Evolutionary conservation across 2,113 vertebrate genomes (phyloP).

Genomic region (Vanacampus margaritifer): DNA sequence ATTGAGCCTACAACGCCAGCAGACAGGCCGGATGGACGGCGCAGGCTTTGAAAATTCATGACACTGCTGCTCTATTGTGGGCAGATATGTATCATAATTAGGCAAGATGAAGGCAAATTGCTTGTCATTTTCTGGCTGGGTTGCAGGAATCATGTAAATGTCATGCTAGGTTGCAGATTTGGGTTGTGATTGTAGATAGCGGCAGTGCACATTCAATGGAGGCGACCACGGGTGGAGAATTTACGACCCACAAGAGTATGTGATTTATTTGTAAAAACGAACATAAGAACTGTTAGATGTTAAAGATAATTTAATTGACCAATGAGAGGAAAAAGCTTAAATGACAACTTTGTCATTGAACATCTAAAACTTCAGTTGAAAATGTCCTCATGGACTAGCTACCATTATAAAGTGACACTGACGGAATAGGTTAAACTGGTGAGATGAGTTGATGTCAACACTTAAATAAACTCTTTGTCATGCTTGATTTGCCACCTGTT

Average conservation of each 20-base stretch:
- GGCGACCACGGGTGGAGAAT: neutral
- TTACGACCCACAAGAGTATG: neutral
- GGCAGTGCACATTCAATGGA: neutral
- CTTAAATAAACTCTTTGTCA: constrained; percentile 57
- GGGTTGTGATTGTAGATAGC: neutral
- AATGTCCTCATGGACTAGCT: neutral
- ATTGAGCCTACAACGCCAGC: constrained; percentile 31
- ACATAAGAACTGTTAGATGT: neutral
- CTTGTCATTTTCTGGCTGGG: constrained; percentile 62
- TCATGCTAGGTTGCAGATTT: constrained; percentile 36
- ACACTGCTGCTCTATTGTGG: constrained; percentile 51
- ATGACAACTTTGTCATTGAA: neutral
- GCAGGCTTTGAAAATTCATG: constrained; percentile 44
- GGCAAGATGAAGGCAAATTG: constrained; percentile 62
- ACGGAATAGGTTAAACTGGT: neutral
- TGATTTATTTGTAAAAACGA: neutral
- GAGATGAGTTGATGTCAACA: constrained; percentile 40
- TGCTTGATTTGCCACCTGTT: constrained; percentile 43
- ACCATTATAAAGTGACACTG: neutral
- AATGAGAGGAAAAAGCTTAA: neutral
- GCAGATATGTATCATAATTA: constrained; percentile 68
- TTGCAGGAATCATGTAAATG: constrained; percentile 50
- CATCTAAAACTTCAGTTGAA: neutral
- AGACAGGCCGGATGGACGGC: constrained; percentile 35
- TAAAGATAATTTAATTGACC: neutral